Evolutionary conservation across 2,797 vertebrate genomes (phyloP).

Genomic region (Tenualosa ilisha): DNA sequence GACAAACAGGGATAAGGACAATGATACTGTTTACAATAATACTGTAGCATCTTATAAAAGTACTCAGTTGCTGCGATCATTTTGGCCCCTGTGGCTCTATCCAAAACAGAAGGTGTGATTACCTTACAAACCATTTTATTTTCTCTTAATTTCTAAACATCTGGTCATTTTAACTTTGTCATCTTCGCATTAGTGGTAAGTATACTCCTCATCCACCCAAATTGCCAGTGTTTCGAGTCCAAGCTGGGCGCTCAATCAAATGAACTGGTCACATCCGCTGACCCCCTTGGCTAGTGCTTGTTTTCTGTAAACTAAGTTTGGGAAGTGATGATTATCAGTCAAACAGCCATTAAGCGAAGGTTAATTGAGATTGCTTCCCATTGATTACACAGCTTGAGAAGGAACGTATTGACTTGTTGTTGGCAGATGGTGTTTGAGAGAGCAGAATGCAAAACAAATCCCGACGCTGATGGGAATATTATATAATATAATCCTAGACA

Average conservation of each 20-base stretch:
- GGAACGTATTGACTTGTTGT: constrained; percentile 5
- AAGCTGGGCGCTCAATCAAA: neutral
- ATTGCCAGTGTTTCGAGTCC: neutral
- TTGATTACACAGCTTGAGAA: constrained; percentile 16
- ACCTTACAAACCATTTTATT: neutral
- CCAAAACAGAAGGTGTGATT: neutral
- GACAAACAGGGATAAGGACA: neutral
- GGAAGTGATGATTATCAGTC: neutral
- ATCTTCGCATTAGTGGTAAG: neutral
- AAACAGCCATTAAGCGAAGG: neutral
- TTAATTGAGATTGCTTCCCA: constrained; percentile 12
- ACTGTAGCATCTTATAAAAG: too few relatives aligned
- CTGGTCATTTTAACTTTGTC: neutral
- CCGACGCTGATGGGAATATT: neutral
- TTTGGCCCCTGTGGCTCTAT: neutral
- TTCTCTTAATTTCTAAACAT: neutral
- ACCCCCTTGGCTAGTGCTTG: neutral
- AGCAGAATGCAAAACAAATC: neutral
- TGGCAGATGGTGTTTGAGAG: constrained; percentile 10
- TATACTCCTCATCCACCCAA: neutral
- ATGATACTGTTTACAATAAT: too few relatives aligned
- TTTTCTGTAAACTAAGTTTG: neutral
- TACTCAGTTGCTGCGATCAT: neutral
- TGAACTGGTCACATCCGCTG: neutral
- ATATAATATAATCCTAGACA: neutral